Percentiles rank a stretch among this genome's conserved stretches.
Conservation (phyloP, 2,113 vertebrate species). For the Hoplias malabaricus region DNA sequence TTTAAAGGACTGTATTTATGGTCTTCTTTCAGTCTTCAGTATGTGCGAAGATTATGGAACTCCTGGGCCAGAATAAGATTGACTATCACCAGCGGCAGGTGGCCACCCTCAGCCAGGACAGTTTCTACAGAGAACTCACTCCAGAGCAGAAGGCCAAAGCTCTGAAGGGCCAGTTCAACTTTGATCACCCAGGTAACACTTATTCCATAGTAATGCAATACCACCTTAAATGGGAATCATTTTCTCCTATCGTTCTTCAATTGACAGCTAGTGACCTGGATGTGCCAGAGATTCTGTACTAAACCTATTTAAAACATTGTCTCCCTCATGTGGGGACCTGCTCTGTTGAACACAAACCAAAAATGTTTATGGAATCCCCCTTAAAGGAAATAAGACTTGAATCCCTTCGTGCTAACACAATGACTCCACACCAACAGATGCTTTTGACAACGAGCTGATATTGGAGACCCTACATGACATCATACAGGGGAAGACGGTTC, state of each 20-base stretch:
- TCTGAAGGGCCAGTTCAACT: slow-evolving; percentile 96
- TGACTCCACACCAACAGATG: slow-evolving; percentile 74
- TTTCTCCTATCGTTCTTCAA: too few relatives aligned
- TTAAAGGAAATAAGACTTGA: too few relatives aligned
- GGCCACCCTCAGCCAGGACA: slow-evolving; percentile 96
- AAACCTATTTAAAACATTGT: too few relatives aligned
- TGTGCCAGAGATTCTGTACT: too few relatives aligned
- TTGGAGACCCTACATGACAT: slow-evolving; percentile 88
- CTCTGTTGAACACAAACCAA: too few relatives aligned
- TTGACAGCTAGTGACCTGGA: too few relatives aligned
- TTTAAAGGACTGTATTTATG: neutral
- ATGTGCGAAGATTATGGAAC: slow-evolving; percentile 94
- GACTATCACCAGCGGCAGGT: slow-evolving; percentile 93
- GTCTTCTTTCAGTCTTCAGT: slow-evolving; percentile 83
- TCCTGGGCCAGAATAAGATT: slow-evolving; percentile 95
- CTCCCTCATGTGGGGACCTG: too few relatives aligned
- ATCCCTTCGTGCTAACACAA: too few relatives aligned
- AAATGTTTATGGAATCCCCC: too few relatives aligned
- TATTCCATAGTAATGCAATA: neutral
- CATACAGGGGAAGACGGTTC: slow-evolving; percentile 87
- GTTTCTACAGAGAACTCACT: slow-evolving; percentile 93
- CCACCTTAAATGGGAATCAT: neutral
- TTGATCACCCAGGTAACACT: slow-evolving; percentile 91
- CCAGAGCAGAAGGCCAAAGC: slow-evolving; percentile 94
- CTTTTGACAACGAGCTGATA: slow-evolving; percentile 95